A percentile compares a stretch with the other conserved stretches of the same genome.
phyloP scores from a whole-genome alignment of 2,113 vertebrate genomes.

The Rhynchopsitta pachyrhyncha region DNA sequence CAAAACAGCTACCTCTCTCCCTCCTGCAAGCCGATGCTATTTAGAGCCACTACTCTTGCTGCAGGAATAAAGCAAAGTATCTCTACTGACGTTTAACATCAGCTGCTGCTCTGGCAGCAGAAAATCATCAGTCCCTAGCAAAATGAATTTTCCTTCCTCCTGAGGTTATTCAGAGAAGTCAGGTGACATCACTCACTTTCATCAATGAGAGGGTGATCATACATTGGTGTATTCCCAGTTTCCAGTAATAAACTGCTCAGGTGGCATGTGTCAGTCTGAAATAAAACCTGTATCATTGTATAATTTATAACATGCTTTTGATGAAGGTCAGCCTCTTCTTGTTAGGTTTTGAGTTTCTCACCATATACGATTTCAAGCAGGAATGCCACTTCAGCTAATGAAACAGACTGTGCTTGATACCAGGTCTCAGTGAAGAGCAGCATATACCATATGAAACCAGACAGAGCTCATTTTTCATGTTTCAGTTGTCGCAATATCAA shows the following conservation, averaged over 20 bases:
- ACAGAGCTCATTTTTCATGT: not conserved
- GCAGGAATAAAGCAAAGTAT: not conserved
- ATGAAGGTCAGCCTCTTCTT: not conserved
- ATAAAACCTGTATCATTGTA: not conserved
- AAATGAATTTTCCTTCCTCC: not conserved
- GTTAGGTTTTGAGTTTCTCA: constrained; percentile 16
- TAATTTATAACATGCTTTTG: constrained; percentile 2
- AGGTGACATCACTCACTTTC: not conserved
- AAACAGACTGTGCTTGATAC: not conserved
- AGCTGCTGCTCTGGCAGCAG: not conserved
- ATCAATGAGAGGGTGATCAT: not conserved
- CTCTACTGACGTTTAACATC: not conserved
- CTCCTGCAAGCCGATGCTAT: not conserved
- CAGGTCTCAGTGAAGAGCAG: not conserved
- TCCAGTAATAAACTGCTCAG: not conserved
- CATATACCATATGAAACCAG: not conserved
- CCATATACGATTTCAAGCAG: not conserved
- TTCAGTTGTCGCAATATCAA: not conserved
- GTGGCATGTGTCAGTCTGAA: not conserved
- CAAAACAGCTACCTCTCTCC: not conserved
- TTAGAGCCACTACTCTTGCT: not conserved
- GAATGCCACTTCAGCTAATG: not conserved
- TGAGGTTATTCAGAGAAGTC: not conserved
- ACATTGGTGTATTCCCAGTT: not conserved
- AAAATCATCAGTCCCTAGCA: not conserved